Conservation (phyloP, 2,113 vertebrate species). For the Epinephelus moara region DNA sequence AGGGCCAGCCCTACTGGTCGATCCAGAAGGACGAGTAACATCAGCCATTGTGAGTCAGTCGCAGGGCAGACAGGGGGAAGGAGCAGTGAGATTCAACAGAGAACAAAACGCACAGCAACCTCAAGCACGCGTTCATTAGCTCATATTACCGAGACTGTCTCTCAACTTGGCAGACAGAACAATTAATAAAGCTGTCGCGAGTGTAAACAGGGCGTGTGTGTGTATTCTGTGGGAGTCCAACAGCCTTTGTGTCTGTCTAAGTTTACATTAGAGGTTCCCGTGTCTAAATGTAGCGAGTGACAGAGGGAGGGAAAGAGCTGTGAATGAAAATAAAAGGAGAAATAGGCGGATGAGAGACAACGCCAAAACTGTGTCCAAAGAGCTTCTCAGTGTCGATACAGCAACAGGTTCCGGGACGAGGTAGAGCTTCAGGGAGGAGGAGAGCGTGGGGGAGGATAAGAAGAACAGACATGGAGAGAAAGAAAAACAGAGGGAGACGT, state of each 20-base stretch:
- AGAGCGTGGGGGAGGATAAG: slow-evolving; percentile 49
- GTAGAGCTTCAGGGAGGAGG: slow-evolving; percentile 40
- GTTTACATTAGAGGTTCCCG: slow-evolving; percentile 43
- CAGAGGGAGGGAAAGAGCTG: neutral
- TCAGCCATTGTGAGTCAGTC: slow-evolving; percentile 55
- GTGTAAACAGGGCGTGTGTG: slow-evolving; percentile 50
- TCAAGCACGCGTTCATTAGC: slow-evolving; percentile 40
- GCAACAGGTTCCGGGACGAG: slow-evolving; percentile 33
- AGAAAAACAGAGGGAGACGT: slow-evolving; percentile 65
- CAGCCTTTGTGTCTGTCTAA: slow-evolving; percentile 24
- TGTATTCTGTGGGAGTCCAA: slow-evolving; percentile 19
- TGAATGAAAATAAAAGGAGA: neutral
- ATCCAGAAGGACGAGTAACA: slow-evolving; percentile 70
- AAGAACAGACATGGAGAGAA: slow-evolving; percentile 56
- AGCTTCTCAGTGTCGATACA: slow-evolving; percentile 42
- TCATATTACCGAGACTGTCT: slow-evolving; percentile 56
- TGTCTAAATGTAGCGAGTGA: slow-evolving; percentile 35
- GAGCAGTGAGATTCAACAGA: slow-evolving; percentile 17
- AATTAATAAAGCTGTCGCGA: slow-evolving; percentile 50
- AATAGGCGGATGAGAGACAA: neutral
- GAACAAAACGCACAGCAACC: slow-evolving; percentile 54
- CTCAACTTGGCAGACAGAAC: slow-evolving; percentile 53
- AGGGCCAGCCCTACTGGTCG: slow-evolving; percentile 62
- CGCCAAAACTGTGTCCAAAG: slow-evolving; percentile 49
- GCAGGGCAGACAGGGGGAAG: slow-evolving; percentile 35